Base-by-base conservation (phyloP, 37 sponge, comb jelly and placozoan species). In the Bolinopsis microptera region DNA sequence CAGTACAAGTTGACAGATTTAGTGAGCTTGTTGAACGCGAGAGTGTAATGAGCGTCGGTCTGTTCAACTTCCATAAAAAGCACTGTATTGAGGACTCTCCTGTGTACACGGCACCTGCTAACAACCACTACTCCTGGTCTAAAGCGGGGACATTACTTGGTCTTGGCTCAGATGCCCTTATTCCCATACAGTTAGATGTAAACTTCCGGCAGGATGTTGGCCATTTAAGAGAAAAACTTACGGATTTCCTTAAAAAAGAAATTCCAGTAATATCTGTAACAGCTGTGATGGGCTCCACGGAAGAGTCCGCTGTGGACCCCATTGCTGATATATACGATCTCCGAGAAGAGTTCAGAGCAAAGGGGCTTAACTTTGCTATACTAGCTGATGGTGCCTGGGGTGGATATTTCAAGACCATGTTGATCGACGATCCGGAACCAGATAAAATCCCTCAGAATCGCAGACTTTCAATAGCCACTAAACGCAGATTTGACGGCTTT, bases 121-220 rank as follows among this genome's bases (percentile, higher is more conserved):
- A 38, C 26, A 93, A 68, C 36, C 93, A 93, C 75, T 93, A 93
- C 75, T 93, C 93, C 69, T 93, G 93, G 93, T 69, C 93, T 25
- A 93, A 93, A 68, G 93, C 74, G 26, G 93, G 72, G 8, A 93
- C 93, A 0, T 69, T 93, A 23, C 74, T 93, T 1, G 93, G 93
- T 0, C 93, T 93, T 16, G 93, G 93, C 33, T 32, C 32, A 2
- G 24, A 93, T 30, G 93, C 74, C 25, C 27, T 69, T 24, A 23
- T 74, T 27, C 72, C 72, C 1, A 69, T 93, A 31, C 69, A 93
- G 31, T 35, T 93, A 25, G 93, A 93, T 38, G 9, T n/a, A 32
- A 31, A 93, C 67, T 93, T 69, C 74, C 40, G 93, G 26, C 69
- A 69, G 74, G 61, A 93, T 32, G 70, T 93, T 0, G 75, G 21